Percentiles rank a stretch among this genome's conserved stretches.
Conservation (phyloP, 2,888 invertebrate species). For the Apodemia mormo region DNA sequence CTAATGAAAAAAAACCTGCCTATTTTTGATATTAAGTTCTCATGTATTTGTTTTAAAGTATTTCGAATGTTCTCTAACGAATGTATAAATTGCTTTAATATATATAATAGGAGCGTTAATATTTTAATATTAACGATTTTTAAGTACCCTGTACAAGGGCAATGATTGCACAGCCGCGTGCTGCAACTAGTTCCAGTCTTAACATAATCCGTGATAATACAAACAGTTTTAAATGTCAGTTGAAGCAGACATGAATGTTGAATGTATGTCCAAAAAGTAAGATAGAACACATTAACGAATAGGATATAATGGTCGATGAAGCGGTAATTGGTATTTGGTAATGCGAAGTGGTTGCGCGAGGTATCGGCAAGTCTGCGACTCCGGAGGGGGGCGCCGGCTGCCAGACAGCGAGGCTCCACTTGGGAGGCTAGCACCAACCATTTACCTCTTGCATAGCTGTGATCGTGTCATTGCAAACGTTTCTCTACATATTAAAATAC, state of each 20-base stretch:
- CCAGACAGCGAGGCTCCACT: conserved; percentile 82
- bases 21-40: too few species aligned
- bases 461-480: conserved; percentile 58
- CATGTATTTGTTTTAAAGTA: too few species aligned
- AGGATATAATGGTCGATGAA: conserved; percentile 40
- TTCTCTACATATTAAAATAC: conserved; percentile 68
- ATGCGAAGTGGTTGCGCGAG: conserved; percentile 66
- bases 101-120: too few species aligned
- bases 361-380: conserved; percentile 46
- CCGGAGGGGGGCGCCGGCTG: conserved; percentile 55
- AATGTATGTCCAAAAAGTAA: conserved; percentile 9
- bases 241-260: conserved; percentile 7
- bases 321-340: conserved; percentile 45
- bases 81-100: too few species aligned
- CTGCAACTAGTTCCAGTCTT: too few species aligned
- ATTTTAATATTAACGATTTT: too few species aligned
- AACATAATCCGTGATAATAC: too few species aligned
- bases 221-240: conserved; percentile 16
- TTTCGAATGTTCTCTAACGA: too few species aligned
- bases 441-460: conserved; percentile 70
- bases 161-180: too few species aligned
- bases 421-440: conserved; percentile 79
- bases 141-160: too few species aligned
- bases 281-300: conserved; percentile 6
- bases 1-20: too few species aligned